A percentile compares a stretch with the other conserved stretches of the same genome.
phyloP scores from a whole-genome alignment of 2,797 vertebrate genomes.

The Nyctibius grandis region DNA sequence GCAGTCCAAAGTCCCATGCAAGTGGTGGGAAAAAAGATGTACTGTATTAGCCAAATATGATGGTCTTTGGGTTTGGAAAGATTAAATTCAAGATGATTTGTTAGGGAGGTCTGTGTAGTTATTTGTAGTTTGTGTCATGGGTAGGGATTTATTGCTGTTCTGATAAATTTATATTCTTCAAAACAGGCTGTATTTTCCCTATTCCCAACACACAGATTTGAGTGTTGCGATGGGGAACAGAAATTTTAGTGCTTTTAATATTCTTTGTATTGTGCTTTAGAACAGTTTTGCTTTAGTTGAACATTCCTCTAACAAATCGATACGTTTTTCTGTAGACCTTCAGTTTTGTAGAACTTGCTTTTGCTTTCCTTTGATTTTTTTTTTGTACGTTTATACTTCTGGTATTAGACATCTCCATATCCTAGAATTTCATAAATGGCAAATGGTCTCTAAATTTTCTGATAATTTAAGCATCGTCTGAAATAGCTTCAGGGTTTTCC shows the following conservation, averaged over 20 bases:
- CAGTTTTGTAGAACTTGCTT: background rate
- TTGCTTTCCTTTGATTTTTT: background rate
- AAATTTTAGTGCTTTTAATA: slow-evolving; percentile 53
- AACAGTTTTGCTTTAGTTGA: background rate
- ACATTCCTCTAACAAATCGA: background rate
- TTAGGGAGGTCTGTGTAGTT: background rate
- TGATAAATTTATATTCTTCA: slow-evolving; percentile 26
- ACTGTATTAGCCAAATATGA: background rate
- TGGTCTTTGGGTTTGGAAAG: slow-evolving; percentile 9
- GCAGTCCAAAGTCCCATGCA: background rate
- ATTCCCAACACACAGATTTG: background rate
- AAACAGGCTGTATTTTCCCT: background rate
- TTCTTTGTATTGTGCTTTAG: background rate
- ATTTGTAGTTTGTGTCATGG: slow-evolving; percentile 29
- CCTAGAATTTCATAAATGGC: background rate
- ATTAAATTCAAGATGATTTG: slow-evolving; percentile 48
- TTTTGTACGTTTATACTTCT: background rate
- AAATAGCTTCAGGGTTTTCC: background rate
- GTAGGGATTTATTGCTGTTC: slow-evolving; percentile 13
- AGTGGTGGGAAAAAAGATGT: background rate
- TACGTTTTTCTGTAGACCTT: background rate
- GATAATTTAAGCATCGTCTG: background rate
- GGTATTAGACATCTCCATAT: background rate
- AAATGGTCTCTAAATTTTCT: background rate
- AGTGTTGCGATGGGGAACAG: background rate